Percentiles rank a stretch among this genome's conserved stretches.
phyloP scores from a whole-genome alignment of 2,888 invertebrate genomes.

The Torymus aiolomorphi region DNA sequence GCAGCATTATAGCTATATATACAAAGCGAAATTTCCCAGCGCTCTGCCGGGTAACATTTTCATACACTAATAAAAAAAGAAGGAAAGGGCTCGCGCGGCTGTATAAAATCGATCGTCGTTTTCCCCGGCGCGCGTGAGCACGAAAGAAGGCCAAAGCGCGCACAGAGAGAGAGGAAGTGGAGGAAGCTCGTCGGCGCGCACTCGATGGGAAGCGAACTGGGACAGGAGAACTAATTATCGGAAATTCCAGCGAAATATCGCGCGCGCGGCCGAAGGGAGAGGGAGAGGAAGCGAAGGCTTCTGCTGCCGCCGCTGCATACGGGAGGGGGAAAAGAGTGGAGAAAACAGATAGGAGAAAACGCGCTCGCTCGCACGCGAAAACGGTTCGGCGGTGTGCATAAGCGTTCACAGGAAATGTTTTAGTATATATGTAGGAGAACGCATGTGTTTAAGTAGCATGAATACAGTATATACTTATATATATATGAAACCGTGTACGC shows the following conservation, averaged over 20 bases:
- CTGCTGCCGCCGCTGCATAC: background rate
- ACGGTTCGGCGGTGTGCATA: too few relatives aligned
- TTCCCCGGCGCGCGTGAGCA: background rate
- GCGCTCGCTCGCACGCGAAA: too few relatives aligned
- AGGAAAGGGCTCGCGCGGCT: background rate
- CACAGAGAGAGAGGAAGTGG: constrained; percentile 26
- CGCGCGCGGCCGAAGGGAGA: background rate
- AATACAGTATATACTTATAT: too few relatives aligned
- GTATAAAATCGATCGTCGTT: constrained; percentile 33
- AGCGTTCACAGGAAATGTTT: too few relatives aligned
- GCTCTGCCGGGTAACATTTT: background rate
- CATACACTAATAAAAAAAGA: constrained; percentile 1
- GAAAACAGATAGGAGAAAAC: background rate
- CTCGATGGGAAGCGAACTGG: constrained; percentile 41
- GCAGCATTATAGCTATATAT: too few relatives aligned
- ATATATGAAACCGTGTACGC: too few relatives aligned
- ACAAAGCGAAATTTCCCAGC: background rate
- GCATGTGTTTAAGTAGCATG: too few relatives aligned
- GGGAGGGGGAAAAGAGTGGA: constrained; percentile 7
- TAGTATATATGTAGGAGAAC: too few relatives aligned
- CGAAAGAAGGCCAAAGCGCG: constrained; percentile 20
- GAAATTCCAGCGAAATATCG: constrained; percentile 50
- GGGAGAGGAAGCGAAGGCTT: background rate
- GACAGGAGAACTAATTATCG: constrained; percentile 52
- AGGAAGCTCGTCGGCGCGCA: background rate